phyloP scores from a whole-genome alignment of 2,888 invertebrate genomes.

The Caenorhabditis uteleia region DNA sequence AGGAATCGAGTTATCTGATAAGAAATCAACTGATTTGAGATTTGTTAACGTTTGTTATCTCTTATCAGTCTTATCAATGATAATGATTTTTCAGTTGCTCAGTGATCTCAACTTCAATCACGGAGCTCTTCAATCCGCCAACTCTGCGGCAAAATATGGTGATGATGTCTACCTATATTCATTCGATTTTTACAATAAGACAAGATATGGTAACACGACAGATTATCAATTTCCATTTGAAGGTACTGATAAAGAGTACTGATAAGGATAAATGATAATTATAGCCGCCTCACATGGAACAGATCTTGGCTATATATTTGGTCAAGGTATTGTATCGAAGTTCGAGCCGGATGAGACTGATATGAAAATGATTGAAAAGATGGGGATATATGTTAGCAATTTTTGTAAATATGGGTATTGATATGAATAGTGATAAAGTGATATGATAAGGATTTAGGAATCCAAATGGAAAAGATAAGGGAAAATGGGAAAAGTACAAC shows the following conservation, averaged over 20 bases:
- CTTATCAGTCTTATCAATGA: too few relatives aligned
- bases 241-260: conserved; percentile 19
- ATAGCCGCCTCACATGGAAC: conserved; percentile 48
- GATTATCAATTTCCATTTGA: conserved; percentile 39
- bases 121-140: conserved; percentile 29
- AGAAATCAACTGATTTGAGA: neutral
- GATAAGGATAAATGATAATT: neutral
- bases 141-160: conserved; percentile 32
- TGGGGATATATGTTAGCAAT: conserved; percentile 45
- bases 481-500: conserved; percentile 17
- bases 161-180: conserved; percentile 44
- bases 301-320: conserved; percentile 52
- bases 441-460: conserved; percentile 8
- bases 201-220: conserved; percentile 41
- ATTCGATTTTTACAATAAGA: conserved; percentile 42
- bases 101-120: conserved; percentile 39
- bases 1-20: conserved; percentile 9
- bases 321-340: conserved; percentile 47
- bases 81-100: conserved; percentile 18
- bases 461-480: conserved; percentile 16
- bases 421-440: neutral
- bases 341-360: conserved; percentile 48
- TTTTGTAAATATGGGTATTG: conserved; percentile 53
- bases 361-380: conserved; percentile 43
- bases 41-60: neutral